Base-by-base conservation (phyloP, 2,888 invertebrate genomes). In the Halocaridina rubra region DNA sequence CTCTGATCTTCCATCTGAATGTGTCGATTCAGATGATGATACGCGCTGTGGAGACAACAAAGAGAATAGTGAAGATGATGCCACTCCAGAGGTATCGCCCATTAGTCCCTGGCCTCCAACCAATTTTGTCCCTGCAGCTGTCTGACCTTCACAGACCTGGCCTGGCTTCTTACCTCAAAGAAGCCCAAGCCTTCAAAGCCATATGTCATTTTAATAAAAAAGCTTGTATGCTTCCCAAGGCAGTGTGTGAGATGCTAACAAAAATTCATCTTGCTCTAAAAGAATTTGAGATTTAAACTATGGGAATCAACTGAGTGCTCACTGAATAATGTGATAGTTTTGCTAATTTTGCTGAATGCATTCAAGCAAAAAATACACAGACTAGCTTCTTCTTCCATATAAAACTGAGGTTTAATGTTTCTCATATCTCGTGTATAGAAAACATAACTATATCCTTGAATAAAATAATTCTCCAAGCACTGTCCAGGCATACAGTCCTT, bases 1-100 rank as follows among this genome's bases (percentile, higher is more conserved):
- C 72, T 84, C 84, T 1, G 84, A 84, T 59, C 77, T 84, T 22
- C 84, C 84, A 32, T 84, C 84, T 4, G 84, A 84, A 61, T 84
- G 84, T 39, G 84, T 84, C 1, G 84, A 84, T 61, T 84, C 84
- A 27, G 84, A 84, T 39, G 84, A 84, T 46, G 78, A 78, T 39
- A 69, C 61, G 16, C 22, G 29, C 80, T 24, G 39, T 24, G 80
- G 39, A 19, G 59, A 74, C 39, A 69, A 67, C 39, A 39, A 71
- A 2, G 53, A 71, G 13, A 53, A 61, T 39, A 8, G 61, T 24
- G 33, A 19, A n/a, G 24, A 24, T 7, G 80, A 32, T 16, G 69
- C 33, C 33, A 59, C 61, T 24, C 72, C 72, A 19, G 53, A 69
- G 13, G 24, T 33, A 8, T 10, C 30, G 24, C 61, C 19, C 59